These are phyloP conservation scores for Gorsachius magnificus DNA, from an alignment of 2,797 vertebrate genomes.

Conservation along the genomic window DNA sequence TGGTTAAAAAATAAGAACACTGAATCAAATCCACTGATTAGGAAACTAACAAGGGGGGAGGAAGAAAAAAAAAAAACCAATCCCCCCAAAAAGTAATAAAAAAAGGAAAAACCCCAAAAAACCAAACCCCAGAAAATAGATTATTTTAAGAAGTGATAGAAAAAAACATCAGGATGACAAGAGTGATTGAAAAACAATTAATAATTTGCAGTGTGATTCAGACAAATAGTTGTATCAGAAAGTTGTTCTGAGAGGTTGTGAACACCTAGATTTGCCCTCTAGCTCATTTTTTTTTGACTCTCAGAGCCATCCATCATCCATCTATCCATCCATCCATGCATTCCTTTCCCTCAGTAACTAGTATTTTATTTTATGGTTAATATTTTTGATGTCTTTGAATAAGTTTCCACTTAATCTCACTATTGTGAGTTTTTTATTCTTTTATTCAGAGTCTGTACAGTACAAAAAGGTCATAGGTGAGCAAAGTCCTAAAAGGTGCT, in stretches of 20 bases:
- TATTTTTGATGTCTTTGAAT: neutral
- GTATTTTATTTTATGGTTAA: neutral
- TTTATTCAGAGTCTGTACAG: neutral
- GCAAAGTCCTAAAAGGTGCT: neutral
- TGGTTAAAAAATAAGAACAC: neutral
- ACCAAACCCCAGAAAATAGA: fast-evolving
- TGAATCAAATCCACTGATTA: neutral
- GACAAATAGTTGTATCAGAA: neutral
- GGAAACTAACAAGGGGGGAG: neutral
- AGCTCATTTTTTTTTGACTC: neutral
- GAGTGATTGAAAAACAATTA: neutral
- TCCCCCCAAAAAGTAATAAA: too few relatives aligned
- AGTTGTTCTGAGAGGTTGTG: neutral
- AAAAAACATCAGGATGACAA: neutral
- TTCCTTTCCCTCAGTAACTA: neutral
- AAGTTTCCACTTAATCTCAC: neutral
- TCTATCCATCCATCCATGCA: neutral
- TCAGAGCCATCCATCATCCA: neutral
- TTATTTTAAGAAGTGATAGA: neutral
- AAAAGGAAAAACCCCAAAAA: neutral
- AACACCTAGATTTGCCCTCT: neutral
- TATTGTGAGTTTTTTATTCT: neutral
- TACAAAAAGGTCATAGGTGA: neutral
- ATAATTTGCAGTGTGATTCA: neutral
- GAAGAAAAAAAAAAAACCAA: neutral